Evolutionary conservation across 1,140 invertebrate genomes (phyloP), one percentile per base, ranked within the genome.

Genomic region (Chironomus striatipennis): DNA sequence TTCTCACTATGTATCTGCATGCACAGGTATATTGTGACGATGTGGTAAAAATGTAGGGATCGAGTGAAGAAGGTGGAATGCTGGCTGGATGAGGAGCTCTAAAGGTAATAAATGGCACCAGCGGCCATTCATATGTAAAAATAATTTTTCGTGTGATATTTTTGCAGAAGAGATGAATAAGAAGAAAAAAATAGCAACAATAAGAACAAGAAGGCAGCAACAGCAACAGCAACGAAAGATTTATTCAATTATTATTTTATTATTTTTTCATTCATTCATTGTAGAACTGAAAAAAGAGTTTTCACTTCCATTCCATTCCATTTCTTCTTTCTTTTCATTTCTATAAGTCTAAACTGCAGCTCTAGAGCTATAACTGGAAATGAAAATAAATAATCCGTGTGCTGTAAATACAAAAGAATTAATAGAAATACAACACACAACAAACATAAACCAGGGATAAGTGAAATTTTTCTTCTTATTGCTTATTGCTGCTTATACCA

Each of bases 21-120:
- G 0, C n/a, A n/a, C 47, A 57, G 47, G 47, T 34, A 34, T 34
- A 34, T 34, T 34, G 24, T 34, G n/a, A n/a, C n/a, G 47, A 10
- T 57, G 47, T 10, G n/a, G n/a, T 12, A 57, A 57, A n/a, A 57
- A 57, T 3, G 9, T 1, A n/a, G 1, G n/a, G 47, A 57, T 57
- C n/a, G 9, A 12, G n/a, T 57, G 9, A 12, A 2, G n/a, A 10
- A 10, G 47, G 47, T 57, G 47, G 10, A 57, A 57, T 57, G 47
- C 7, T 70, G 6, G 64, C 18, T 70, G 6, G 20, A 20, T 70
- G 65, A 18, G 17, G 12, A 57, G 47, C 47, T 57, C 12, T n/a
- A 57, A 57, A 57, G 47, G 47, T 70, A 70, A 70, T 70, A 70
- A 70, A 70, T 70, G 18, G 65, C 17, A 20, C n/a, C 65, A 70